These are phyloP conservation scores for Diadumene lineata DNA, from an alignment of 92 coral and sea anemone genomes.

Conservation along the genomic window DNA sequence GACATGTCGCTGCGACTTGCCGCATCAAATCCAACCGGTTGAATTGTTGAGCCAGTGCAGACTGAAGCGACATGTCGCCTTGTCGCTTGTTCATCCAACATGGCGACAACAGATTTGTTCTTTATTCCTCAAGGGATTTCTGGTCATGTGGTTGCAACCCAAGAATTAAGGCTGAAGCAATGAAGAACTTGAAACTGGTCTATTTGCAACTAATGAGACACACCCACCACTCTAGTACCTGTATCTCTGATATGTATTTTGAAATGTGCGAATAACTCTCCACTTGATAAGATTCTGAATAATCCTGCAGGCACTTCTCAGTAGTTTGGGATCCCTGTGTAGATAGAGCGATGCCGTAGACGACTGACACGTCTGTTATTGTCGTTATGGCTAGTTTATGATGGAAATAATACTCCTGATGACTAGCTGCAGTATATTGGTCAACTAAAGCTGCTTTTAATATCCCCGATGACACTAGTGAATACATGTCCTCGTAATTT, in stretches of 20 bases:
- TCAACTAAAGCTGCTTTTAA: slow-evolving; percentile 79
- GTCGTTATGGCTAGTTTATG: slow-evolving; percentile 67
- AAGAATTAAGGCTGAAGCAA: too few relatives aligned
- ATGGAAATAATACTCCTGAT: slow-evolving; percentile 44
- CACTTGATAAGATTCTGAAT: slow-evolving; percentile 49
- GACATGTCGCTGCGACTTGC: too few relatives aligned
- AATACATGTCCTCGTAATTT: slow-evolving; percentile 67
- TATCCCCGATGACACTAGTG: slow-evolving; percentile 59
- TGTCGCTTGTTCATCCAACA: too few relatives aligned
- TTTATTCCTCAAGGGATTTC: too few relatives aligned
- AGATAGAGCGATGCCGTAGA: slow-evolving; percentile 76
- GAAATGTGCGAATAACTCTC: slow-evolving; percentile 65
- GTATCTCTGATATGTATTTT: slow-evolving; percentile 52
- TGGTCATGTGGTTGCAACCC: too few relatives aligned
- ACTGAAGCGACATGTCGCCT: too few relatives aligned
- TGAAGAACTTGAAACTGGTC: too few relatives aligned
- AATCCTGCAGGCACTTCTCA: slow-evolving; percentile 54
- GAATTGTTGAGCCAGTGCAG: too few relatives aligned
- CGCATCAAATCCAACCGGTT: too few relatives aligned
- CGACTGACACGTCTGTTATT: slow-evolving; percentile 58
- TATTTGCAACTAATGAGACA: too few relatives aligned
- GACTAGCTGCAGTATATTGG: slow-evolving; percentile 68
- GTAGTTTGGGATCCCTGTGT: slow-evolving; percentile 39
- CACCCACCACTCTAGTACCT: too few relatives aligned
- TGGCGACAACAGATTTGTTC: too few relatives aligned